phyloP scores from a whole-genome alignment of 2,888 invertebrate genomes.

The Acronicta psi region DNA sequence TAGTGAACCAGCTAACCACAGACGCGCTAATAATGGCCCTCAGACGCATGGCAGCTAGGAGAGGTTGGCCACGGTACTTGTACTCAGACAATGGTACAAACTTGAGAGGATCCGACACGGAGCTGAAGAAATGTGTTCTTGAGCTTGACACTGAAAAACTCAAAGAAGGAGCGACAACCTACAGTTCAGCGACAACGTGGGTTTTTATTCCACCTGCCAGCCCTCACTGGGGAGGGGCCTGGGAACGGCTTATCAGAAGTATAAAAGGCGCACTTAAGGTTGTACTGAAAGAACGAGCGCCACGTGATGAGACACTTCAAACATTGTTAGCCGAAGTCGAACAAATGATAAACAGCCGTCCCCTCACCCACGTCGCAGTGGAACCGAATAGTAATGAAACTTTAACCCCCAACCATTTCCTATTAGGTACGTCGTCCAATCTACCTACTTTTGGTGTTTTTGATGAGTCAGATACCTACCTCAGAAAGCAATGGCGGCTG shows the following conservation, averaged over 20 bases:
- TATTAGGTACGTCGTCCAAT: slow-evolving; percentile 39
- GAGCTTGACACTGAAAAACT: slow-evolving; percentile 1
- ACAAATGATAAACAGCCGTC: slow-evolving; percentile 35
- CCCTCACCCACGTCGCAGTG: slow-evolving; percentile 31
- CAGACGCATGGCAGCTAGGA: slow-evolving; percentile 45
- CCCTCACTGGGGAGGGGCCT: slow-evolving; percentile 47
- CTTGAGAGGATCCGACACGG: slow-evolving; percentile 1
- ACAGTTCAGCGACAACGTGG: slow-evolving; percentile 21
- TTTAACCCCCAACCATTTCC: slow-evolving; percentile 56
- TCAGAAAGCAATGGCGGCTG: slow-evolving; percentile 34
- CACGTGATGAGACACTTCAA: slow-evolving; percentile 26
- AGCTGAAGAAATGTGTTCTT: slow-evolving; percentile 1
- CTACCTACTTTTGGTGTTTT: slow-evolving; percentile 13
- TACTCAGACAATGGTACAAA: slow-evolving; percentile 4
- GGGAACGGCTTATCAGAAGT: slow-evolving; percentile 47
- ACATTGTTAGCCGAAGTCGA: slow-evolving; percentile 37
- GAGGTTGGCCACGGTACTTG: slow-evolving; percentile 41
- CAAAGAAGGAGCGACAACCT: not conserved
- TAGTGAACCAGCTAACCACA: slow-evolving; percentile 32
- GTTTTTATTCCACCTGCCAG: slow-evolving; percentile 43
- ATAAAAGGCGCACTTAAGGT: slow-evolving; percentile 40
- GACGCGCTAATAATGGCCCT: slow-evolving; percentile 51
- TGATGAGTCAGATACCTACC: slow-evolving; percentile 16
- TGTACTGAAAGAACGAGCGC: slow-evolving; percentile 39
- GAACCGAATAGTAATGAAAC: slow-evolving; percentile 17